phyloP scores from a whole-genome alignment of 2,888 invertebrate genomes.

The Drosophila trichaetosa region DNA sequence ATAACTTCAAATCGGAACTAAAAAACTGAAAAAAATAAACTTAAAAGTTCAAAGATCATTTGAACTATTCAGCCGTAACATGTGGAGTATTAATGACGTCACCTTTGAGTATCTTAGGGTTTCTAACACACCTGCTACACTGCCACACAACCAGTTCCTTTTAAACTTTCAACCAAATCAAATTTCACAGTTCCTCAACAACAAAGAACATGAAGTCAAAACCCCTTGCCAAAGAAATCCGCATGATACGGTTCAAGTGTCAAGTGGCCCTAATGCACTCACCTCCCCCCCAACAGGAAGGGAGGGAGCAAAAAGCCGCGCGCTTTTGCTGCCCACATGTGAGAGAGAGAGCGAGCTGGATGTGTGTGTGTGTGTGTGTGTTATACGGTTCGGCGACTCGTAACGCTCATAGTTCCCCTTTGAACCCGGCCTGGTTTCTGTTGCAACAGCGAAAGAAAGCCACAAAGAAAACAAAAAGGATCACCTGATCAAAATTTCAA shows the following conservation, averaged over 20 bases:
- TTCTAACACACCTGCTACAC: conserved; percentile 23
- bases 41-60: not conserved
- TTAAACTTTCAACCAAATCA: conserved; percentile 44
- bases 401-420: conserved; percentile 76
- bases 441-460: conserved; percentile 58
- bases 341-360: conserved; percentile 20
- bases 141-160: not conserved
- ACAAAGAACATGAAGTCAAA: conserved; percentile 4
- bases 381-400: conserved; percentile 75
- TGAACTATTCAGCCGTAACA: not conserved
- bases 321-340: conserved; percentile 65
- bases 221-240: conserved; percentile 35
- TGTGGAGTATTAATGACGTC: not conserved
- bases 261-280: conserved; percentile 56
- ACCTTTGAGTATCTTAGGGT: not conserved
- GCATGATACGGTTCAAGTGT: conserved; percentile 71
- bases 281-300: not conserved
- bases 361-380: conserved; percentile 7
- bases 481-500: conserved; percentile 80
- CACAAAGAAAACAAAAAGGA: conserved; percentile 50
- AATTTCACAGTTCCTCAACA: conserved; percentile 29
- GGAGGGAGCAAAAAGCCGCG: conserved; percentile 54
- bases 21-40: too few relatives aligned
- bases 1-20: not conserved
- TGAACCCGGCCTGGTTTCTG: conserved; percentile 53